Evolutionary conservation across 2,113 vertebrate genomes (phyloP).

Genomic region (Lutjanus erythropterus): DNA sequence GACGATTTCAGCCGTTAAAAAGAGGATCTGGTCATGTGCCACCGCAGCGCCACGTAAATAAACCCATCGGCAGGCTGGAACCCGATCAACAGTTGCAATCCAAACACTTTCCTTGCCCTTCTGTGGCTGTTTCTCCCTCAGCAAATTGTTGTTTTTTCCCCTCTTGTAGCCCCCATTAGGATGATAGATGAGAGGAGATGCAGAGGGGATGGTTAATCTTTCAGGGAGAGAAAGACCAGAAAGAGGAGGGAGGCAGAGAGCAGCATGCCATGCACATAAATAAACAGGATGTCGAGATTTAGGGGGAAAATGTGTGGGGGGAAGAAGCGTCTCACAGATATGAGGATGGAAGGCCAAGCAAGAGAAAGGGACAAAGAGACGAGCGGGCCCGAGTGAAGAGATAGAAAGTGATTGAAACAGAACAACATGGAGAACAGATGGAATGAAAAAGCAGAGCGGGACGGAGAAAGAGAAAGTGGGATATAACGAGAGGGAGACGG

Average conservation of each 20-base stretch:
- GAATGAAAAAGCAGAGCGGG: constrained; percentile 42
- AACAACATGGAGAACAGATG: constrained; percentile 47
- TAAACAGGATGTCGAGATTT: constrained; percentile 58
- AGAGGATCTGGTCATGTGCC: constrained; percentile 29
- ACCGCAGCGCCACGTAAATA: constrained; percentile 33
- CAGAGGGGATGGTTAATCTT: constrained; percentile 77
- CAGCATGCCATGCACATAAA: constrained; percentile 57
- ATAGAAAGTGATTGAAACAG: constrained; percentile 56
- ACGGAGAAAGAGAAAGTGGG: constrained; percentile 33
- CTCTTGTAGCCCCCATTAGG: constrained; percentile 75
- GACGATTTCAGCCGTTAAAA: constrained; percentile 31
- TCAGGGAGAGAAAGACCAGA: constrained; percentile 58
- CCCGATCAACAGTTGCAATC: constrained; percentile 54
- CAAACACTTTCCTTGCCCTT: constrained; percentile 64
- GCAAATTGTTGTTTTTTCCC: constrained; percentile 70
- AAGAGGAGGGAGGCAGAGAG: constrained; percentile 38
- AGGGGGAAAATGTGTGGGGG: constrained; percentile 38
- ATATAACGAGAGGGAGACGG: constrained; percentile 41
- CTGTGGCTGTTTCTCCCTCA: constrained; percentile 52
- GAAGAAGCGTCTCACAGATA: constrained; percentile 32
- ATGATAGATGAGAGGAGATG: constrained; percentile 81
- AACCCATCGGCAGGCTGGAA: constrained; percentile 29
- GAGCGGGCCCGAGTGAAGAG: constrained; percentile 17
- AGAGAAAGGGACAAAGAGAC: constrained; percentile 7
- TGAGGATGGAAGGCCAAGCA: constrained; percentile 11